Base-by-base conservation (phyloP, 2,888 invertebrate genomes). In the Drosophila kanekoi region DNA sequence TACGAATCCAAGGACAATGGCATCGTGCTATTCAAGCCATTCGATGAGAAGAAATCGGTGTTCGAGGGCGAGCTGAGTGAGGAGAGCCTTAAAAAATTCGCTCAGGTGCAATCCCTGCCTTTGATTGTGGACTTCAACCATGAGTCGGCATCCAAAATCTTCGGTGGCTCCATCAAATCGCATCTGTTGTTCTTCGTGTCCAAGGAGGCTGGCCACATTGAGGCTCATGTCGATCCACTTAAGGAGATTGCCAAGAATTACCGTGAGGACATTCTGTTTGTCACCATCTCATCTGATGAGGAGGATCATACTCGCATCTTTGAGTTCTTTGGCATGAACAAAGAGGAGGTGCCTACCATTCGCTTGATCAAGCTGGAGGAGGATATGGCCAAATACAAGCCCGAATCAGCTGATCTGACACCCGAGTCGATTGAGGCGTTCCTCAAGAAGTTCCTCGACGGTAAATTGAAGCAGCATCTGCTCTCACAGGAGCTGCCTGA, bases 321-420 rank as follows among this genome's bases (percentile, higher is more conserved):
- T 92, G 99, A 99, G 93, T 99, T 99, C 97, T 99, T 99, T 93
- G 99, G 99, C 87, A 96, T 99, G 95, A 97, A 96, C 93, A 96
- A 97, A 92, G 96, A 97, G n/a, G 98, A 98, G 91, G 95, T 96
- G 13, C 98, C 98, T 9, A 95, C 96, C 2, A 96, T 98, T 90
- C 95, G 99, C 84, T 94, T 99, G 77, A 99, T 99, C 92, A 96
- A 96, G 77, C 94, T 99, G 75, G 98, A 98, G 92, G 98, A 99
- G 89, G 98, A 98, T 92, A 98, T 99, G 98, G 96, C 97, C 91
- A 99, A 99, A 93, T 99, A 96, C 95, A 99, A 99, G 93, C 99
- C 99, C 32, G 94, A 95, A 56, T 81, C 76, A 8, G 84, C 67
- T 40, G 93, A 92, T 72, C 74, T 93, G 58, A 81, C 89, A 4